Conservation (phyloP, 35 echinoderm and acorn worm genomes). For the Eucidaris tribuloides region DNA sequence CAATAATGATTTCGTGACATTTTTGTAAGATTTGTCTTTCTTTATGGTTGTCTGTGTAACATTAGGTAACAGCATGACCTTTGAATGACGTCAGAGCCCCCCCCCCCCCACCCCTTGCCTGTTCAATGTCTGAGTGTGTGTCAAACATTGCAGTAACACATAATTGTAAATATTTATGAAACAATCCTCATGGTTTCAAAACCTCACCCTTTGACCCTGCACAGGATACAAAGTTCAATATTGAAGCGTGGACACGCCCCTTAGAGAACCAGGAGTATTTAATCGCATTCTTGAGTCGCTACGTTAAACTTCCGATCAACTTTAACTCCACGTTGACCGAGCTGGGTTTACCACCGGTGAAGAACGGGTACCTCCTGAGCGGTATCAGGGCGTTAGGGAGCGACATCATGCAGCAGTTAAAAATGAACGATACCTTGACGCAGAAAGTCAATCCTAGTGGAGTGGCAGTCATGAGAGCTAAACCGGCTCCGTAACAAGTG, state of each 20-base stretch:
- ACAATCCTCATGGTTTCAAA: too few relatives aligned
- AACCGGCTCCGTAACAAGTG: not conserved
- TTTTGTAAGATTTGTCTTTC: too few relatives aligned
- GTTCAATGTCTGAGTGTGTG: too few relatives aligned
- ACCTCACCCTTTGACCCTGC: too few relatives aligned
- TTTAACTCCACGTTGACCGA: slow-evolving; percentile 54
- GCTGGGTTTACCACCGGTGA: not conserved
- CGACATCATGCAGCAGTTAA: slow-evolving; percentile 11
- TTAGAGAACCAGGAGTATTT: slow-evolving; percentile 31
- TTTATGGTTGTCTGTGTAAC: too few relatives aligned
- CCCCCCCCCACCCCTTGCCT: too few relatives aligned
- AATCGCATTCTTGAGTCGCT: slow-evolving; percentile 52
- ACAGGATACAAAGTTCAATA: not conserved
- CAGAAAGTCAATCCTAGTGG: slow-evolving; percentile 54
- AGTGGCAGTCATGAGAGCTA: slow-evolving; percentile 46
- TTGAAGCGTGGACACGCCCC: slow-evolving; percentile 65
- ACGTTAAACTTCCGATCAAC: slow-evolving; percentile 40
- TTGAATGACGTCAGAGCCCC: too few relatives aligned
- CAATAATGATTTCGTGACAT: too few relatives aligned
- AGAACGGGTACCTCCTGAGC: not conserved
- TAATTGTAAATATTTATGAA: too few relatives aligned
- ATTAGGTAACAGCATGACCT: too few relatives aligned
- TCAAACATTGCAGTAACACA: too few relatives aligned
- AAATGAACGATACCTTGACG: not conserved
- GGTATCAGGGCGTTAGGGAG: not conserved